Percentiles rank a stretch among this genome's conserved stretches.
Conservation (phyloP, 2,888 invertebrate species). For the Carabus problematicus region DNA sequence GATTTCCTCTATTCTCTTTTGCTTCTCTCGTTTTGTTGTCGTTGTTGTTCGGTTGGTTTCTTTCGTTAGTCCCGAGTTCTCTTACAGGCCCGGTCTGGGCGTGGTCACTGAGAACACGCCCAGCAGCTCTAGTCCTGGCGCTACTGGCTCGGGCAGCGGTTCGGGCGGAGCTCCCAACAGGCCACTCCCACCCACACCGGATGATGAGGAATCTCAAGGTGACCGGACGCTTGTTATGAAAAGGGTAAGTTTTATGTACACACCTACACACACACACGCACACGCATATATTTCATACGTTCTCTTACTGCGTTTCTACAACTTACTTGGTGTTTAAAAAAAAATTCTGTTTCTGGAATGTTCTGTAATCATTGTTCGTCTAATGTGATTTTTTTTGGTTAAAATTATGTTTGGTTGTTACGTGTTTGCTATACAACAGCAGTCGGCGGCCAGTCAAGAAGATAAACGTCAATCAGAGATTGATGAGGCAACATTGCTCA, state of each 20-base stretch:
- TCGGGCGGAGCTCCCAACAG: slow-evolving; percentile 85
- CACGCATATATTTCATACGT: too few relatives aligned
- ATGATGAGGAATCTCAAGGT: slow-evolving; percentile 79
- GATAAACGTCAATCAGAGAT: slow-evolving; percentile 62
- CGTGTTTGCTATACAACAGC: slow-evolving; percentile 54
- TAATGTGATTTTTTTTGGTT: slow-evolving; percentile 6
- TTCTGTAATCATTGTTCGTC: not conserved
- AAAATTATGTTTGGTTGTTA: slow-evolving; percentile 41
- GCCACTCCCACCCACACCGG: slow-evolving; percentile 93
- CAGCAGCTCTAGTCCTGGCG: slow-evolving; percentile 59
- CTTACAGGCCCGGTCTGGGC: slow-evolving; percentile 78
- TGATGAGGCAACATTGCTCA: slow-evolving; percentile 80
- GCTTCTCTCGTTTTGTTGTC: slow-evolving; percentile 46
- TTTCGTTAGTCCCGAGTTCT: slow-evolving; percentile 79
- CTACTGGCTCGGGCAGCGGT: slow-evolving; percentile 56
- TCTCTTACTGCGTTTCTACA: not conserved
- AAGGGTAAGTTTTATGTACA: slow-evolving; percentile 72
- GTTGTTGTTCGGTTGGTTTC: slow-evolving; percentile 48
- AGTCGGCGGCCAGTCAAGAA: slow-evolving; percentile 57
- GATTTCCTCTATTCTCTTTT: slow-evolving; percentile 46
- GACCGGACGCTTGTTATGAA: slow-evolving; percentile 92
- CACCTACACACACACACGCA: not conserved
- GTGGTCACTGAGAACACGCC: slow-evolving; percentile 66
- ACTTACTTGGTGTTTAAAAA: slow-evolving; percentile 2
- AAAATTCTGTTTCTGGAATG: slow-evolving; percentile 4